A percentile compares a stretch with the other conserved stretches of the same genome.
These are phyloP conservation scores for Selene dorsalis DNA, from an alignment of 2,797 vertebrate species.

Conservation along the genomic window DNA sequence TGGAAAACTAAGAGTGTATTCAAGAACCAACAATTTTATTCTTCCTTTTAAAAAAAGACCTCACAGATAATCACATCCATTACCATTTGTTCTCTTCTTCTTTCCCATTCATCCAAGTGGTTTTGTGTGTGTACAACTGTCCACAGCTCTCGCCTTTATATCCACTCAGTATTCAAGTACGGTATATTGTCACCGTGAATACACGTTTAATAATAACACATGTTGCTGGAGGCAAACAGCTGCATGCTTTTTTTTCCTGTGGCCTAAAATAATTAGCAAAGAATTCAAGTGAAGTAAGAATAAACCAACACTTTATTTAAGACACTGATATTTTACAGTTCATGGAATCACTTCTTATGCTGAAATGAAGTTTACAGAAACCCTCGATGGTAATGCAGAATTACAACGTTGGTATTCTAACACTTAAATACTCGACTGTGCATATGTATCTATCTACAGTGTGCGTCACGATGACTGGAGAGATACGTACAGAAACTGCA, in stretches of 20 bases:
- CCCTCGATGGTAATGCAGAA: slow-evolving; percentile 25
- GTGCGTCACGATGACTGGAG: slow-evolving; percentile 31
- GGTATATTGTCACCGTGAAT: slow-evolving; percentile 6
- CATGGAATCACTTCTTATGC: slow-evolving; percentile 33
- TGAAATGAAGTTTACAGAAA: slow-evolving; percentile 57
- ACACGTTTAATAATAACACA: slow-evolving; percentile 23
- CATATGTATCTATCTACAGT: slow-evolving; percentile 24
- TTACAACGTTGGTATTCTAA: slow-evolving; percentile 44
- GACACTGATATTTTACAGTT: slow-evolving; percentile 61
- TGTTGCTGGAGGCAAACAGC: slow-evolving; percentile 12
- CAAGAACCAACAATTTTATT: slow-evolving; percentile 9
- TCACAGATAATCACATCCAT: slow-evolving; percentile 29
- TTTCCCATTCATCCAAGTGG: slow-evolving; percentile 10
- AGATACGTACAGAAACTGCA: slow-evolving; percentile 47
- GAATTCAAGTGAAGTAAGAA: slow-evolving; percentile 30
- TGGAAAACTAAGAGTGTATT: slow-evolving; percentile 23
- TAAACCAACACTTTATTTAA: slow-evolving; percentile 77
- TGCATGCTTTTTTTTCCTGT: not conserved
- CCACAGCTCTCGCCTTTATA: not conserved
- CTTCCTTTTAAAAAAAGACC: not conserved
- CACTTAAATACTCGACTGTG: slow-evolving; percentile 46
- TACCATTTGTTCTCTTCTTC: slow-evolving; percentile 21
- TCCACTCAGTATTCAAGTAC: not conserved
- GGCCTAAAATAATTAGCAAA: not conserved
- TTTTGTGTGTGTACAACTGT: not conserved